Evolutionary conservation across 2,113 vertebrate genomes (phyloP).

Genomic region (Hyperoodon ampullatus): DNA sequence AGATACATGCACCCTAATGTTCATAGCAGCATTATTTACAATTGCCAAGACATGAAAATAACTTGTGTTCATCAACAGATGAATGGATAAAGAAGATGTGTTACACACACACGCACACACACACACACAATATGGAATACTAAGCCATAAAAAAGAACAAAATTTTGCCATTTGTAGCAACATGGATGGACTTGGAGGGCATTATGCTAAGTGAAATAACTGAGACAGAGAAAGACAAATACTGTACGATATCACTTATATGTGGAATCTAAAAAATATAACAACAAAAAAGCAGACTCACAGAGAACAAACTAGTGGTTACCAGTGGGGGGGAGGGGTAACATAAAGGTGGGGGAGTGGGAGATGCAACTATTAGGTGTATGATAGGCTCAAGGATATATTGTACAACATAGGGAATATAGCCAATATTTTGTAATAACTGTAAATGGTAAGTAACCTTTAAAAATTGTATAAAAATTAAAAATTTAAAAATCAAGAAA

Average conservation of each 20-base stretch:
- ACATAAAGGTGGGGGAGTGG: not conserved
- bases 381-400: not conserved
- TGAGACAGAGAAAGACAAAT: not conserved
- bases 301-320: not conserved
- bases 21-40: not conserved
- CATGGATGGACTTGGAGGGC: not conserved
- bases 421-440: not conserved
- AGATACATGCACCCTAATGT: not conserved
- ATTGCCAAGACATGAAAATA: not conserved
- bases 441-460: not conserved
- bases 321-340: not conserved
- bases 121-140: not conserved
- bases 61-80: not conserved
- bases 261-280: not conserved
- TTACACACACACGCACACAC: too few species aligned
- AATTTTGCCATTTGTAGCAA: not conserved
- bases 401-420: not conserved
- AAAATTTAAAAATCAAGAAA: not conserved
- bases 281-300: not conserved
- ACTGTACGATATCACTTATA: not conserved
- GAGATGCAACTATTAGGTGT: not conserved
- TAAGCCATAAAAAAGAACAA: not conserved
- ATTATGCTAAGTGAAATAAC: not conserved
- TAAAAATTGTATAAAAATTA: not conserved
- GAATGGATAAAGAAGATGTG: not conserved